Conservation (phyloP, 2,888 invertebrate species). For the Crioceris asparagi region DNA sequence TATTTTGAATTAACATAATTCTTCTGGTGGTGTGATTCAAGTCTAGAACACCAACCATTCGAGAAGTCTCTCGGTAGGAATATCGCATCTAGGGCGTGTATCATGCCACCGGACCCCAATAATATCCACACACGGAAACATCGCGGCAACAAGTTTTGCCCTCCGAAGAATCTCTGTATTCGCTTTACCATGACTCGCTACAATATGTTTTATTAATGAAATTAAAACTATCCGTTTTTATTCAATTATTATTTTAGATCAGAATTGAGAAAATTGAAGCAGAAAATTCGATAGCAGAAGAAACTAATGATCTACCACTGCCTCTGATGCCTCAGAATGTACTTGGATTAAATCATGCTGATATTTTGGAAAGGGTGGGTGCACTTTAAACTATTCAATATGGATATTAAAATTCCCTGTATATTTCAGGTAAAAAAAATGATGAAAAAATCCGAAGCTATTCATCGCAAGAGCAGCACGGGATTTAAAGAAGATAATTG, state of each 20-base stretch:
- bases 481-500: slow-evolving; percentile 13
- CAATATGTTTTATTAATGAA: too few species aligned
- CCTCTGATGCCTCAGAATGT: slow-evolving; percentile 65
- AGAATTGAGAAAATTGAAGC: slow-evolving; percentile 24
- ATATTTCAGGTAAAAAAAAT: slow-evolving; percentile 17
- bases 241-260: slow-evolving; percentile 12
- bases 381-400: not conserved
- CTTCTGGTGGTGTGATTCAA: too few species aligned
- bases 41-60: too few species aligned
- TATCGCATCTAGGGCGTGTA: too few species aligned
- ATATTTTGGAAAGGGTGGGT: slow-evolving; percentile 45
- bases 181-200: too few species aligned
- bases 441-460: slow-evolving; percentile 27
- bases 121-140: too few species aligned
- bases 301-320: slow-evolving; percentile 38
- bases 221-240: too few species aligned
- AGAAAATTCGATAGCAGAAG: slow-evolving; percentile 5
- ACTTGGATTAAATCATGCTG: slow-evolving; percentile 55
- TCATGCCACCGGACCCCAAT: too few species aligned
- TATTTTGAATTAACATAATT: too few species aligned
- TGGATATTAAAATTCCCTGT: not conserved
- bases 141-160: too few species aligned
- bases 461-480: slow-evolving; percentile 18
- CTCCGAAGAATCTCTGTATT: too few species aligned
- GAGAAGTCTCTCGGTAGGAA: too few species aligned